Percentiles rank a stretch among this genome's conserved stretches.
Evolutionary conservation across 2,113 vertebrate genomes (phyloP).

Genomic region (Saccopteryx bilineata): DNA sequence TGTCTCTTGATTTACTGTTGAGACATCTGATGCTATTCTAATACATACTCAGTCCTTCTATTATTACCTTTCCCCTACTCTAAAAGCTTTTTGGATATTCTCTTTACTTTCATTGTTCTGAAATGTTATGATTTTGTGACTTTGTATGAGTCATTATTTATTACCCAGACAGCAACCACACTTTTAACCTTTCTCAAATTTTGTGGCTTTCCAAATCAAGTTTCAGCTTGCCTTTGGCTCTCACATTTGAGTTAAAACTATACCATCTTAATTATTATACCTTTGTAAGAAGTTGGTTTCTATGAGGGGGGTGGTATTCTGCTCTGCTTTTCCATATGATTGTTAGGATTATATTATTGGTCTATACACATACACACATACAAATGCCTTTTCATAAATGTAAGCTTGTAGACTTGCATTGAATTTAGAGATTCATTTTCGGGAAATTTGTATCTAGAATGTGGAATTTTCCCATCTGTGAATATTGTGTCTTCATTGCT

Average conservation of each 20-base stretch:
- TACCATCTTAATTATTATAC: neutral
- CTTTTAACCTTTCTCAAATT: conserved; percentile 14
- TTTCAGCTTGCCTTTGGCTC: neutral
- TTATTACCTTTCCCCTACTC: neutral
- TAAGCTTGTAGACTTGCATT: neutral
- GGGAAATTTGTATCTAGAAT: neutral
- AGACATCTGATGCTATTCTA: neutral
- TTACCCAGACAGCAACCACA: neutral
- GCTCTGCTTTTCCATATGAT: neutral
- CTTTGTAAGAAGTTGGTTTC: neutral
- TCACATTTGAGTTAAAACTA: neutral
- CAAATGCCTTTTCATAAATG: neutral
- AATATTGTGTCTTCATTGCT: neutral
- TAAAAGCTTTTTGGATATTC: neutral
- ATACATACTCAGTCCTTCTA: neutral
- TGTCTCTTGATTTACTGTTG: neutral
- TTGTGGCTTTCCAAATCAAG: conserved; percentile 2
- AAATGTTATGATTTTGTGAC: neutral
- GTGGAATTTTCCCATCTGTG: neutral
- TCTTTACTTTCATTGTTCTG: neutral
- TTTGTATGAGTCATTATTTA: neutral
- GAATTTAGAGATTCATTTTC: conserved; percentile 14
- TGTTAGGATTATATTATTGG: neutral
- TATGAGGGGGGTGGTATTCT: neutral
- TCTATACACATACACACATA: neutral